Evolutionary conservation across 30 jellyfish, hydroid and myxozoan genomes (phyloP).

Genomic region (Pelagia noctiluca): DNA sequence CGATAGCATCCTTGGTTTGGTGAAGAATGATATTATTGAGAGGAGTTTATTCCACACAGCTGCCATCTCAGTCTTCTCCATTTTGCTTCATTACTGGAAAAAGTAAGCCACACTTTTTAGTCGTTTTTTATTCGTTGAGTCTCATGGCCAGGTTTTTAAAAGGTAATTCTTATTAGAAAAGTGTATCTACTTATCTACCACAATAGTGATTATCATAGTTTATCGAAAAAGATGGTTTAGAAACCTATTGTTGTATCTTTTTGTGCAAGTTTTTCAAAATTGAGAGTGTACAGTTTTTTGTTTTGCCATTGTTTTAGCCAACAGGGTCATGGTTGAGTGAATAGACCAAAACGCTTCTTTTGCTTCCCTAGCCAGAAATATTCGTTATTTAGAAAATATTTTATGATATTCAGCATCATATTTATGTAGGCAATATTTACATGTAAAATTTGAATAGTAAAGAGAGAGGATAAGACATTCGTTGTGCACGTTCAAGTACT

Average conservation of each 20-base stretch:
- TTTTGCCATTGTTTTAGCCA: too few species aligned
- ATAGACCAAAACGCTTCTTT: too few species aligned
- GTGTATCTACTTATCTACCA: background rate
- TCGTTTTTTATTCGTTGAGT: background rate
- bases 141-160: background rate
- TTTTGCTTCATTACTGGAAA: conserved; percentile 76
- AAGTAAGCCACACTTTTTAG: conserved; percentile 36
- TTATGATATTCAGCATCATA: too few species aligned
- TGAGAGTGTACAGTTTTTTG: background rate
- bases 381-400: too few species aligned
- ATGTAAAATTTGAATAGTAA: too few species aligned
- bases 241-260: background rate
- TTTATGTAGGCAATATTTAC: too few species aligned
- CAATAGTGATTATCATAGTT: background rate
- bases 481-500: too few species aligned
- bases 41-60: conserved; percentile 87
- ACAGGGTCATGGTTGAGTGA: too few species aligned
- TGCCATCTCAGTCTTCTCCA: conserved; percentile 69
- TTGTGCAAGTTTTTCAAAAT: background rate
- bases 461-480: too few species aligned
- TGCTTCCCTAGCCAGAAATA: too few species aligned
- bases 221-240: background rate
- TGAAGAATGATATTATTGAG: conserved; percentile 76
- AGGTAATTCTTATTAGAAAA: too few species aligned
- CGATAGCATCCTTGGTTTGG: conserved; percentile 61